Evolutionary conservation across 92 coral and sea anemone species (phyloP).

Genomic region (Siderastrea siderea): DNA sequence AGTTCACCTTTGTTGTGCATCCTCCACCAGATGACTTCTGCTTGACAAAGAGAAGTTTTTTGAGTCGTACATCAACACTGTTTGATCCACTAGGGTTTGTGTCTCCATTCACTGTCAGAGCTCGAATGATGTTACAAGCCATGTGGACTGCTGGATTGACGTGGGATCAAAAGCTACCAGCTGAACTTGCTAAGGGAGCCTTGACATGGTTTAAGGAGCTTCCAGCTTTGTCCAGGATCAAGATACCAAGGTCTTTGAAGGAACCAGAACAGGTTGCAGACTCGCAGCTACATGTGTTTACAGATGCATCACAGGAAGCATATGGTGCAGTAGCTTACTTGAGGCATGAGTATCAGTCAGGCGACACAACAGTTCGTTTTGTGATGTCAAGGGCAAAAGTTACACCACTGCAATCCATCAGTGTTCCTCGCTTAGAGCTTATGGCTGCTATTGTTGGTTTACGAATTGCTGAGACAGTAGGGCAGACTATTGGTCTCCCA

Average conservation of each 20-base stretch:
- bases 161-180: slow-evolving; percentile 35
- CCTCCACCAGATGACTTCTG: background rate
- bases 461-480: slow-evolving; percentile 10
- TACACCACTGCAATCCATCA: slow-evolving; percentile 32
- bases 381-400: slow-evolving; percentile 33
- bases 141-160: slow-evolving; percentile 35
- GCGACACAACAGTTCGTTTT: background rate
- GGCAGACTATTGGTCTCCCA: slow-evolving; percentile 10
- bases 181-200: background rate
- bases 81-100: slow-evolving; percentile 47
- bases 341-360: background rate
- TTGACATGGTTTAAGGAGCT: slow-evolving; percentile 34
- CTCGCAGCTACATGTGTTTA: slow-evolving; percentile 32
- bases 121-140: slow-evolving; percentile 17
- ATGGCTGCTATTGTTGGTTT: slow-evolving; percentile 47
- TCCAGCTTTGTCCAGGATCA: slow-evolving; percentile 7
- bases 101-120: slow-evolving; percentile 36
- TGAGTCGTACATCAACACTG: slow-evolving; percentile 50
- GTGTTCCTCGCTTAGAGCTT: slow-evolving; percentile 52
- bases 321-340: slow-evolving; percentile 5
- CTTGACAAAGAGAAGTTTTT: slow-evolving; percentile 54
- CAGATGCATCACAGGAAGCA: slow-evolving; percentile 31
- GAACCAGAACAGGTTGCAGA: background rate
- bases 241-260: background rate
- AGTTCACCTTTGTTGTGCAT: background rate